These are phyloP conservation scores for Dinocampus coccinellae DNA, from an alignment of 2,888 invertebrate genomes.

Conservation along the genomic window DNA sequence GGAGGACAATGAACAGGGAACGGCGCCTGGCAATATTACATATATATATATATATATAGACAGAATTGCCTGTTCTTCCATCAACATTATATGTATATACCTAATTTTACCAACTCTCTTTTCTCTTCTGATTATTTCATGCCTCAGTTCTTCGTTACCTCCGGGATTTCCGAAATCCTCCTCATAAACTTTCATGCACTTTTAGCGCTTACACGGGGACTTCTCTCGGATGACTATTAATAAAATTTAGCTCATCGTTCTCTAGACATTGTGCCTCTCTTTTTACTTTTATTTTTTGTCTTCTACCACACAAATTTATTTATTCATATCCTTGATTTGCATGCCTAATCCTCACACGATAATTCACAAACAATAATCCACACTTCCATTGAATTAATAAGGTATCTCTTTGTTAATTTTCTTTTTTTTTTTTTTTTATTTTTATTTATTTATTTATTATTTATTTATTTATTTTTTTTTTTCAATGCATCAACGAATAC, in stretches of 20 bases:
- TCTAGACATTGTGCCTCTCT: neutral
- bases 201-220: constrained; percentile 8
- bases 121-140: constrained; percentile 4
- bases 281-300: neutral
- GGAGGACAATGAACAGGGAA: constrained; percentile 20
- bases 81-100: constrained; percentile 2
- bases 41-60: constrained; percentile 2
- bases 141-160: neutral
- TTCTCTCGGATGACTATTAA: constrained; percentile 30
- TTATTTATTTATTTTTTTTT: neutral
- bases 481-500: neutral
- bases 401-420: neutral
- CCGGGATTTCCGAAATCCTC: constrained; percentile 9
- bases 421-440: neutral
- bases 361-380: neutral
- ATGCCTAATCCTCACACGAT: neutral
- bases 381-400: neutral
- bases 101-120: constrained; percentile 1
- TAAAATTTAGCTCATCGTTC: constrained; percentile 27
- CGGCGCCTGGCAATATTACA: constrained; percentile 15
- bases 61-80: constrained; percentile 10
- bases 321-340: neutral
- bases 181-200: neutral
- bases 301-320: neutral
- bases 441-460: neutral